Conservation (phyloP, 2,797 vertebrate genomes). For the Sylvilagus floridanus region DNA sequence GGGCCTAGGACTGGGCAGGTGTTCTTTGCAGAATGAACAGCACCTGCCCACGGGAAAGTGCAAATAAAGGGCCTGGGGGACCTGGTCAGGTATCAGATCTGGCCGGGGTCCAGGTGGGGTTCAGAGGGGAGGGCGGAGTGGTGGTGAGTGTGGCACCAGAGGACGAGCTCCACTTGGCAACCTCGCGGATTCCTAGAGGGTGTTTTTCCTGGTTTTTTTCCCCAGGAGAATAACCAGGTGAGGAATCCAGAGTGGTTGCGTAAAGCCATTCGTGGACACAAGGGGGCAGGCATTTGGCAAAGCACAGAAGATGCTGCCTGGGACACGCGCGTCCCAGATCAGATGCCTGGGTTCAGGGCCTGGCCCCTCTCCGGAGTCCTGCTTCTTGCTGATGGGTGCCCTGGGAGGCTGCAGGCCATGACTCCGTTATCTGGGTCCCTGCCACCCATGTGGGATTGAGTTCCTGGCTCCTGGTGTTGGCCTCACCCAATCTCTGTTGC, state of each 20-base stretch:
- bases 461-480: too few species aligned
- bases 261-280: not conserved
- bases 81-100: not conserved
- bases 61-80: not conserved
- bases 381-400: too few species aligned
- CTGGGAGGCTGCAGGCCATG: too few species aligned
- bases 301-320: too few species aligned
- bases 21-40: not conserved
- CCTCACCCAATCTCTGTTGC: too few species aligned
- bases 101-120: not conserved
- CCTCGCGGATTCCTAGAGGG: not conserved
- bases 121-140: not conserved
- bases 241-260: not conserved
- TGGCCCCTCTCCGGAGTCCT: too few species aligned
- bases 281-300: not conserved
- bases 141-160: not conserved
- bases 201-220: not conserved
- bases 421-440: too few species aligned
- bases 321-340: too few species aligned
- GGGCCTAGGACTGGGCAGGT: not conserved
- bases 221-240: not conserved
- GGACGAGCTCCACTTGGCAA: not conserved
- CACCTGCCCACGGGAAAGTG: not conserved
- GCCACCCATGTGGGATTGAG: too few species aligned
- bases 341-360: too few species aligned